Base-by-base conservation (phyloP, 2,888 invertebrate species). In the Psylliodes chrysocephalus region DNA sequence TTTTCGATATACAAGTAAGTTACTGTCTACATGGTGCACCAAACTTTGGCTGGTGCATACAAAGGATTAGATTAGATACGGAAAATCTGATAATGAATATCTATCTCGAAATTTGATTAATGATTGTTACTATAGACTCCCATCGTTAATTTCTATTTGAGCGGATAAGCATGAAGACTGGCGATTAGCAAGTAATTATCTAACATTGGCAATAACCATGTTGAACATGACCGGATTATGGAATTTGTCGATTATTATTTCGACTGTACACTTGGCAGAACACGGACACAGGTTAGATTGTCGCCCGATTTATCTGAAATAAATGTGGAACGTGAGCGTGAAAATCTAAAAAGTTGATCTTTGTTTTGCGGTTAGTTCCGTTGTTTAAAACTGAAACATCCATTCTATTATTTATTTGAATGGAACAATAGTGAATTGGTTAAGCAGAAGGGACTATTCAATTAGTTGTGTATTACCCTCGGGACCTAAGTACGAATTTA, bases 181-280 rank as follows among this genome's bases (percentile, higher is more conserved):
- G 55, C 65, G 61, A 65, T 65, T 56, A 65, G 61, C 55, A 30
- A 44, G 49, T 57, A 57, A 66, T 66, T 63, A 61, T 66, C 63
- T 66, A 63, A 53, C 59, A 55, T 54, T 55, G 59, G 64, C 59
- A 64, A 64, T 64, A 53, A 67, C 60, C 64, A 60, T 47, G 64
- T 54, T 47, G 60, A 64, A 59, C 61, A 64, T 57, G 49, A 61
- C 52, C 49, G 65, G 60, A 49, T 68, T 65, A 68, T 66, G 42
- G 63, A 66, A 66, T 65, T 53, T 19, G 40, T 46, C 66, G 65
- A 66, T 63, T 61, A 63, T 38, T 64, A 63, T 64, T 67, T 67
- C 67, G 55, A 64, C 59, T 68, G 56, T 53, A 55, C n/a, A 54
- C 18, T 53, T 28, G 38, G 47, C 40, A 51, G 30, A 47, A 47